Base-by-base conservation (phyloP, 2,888 invertebrate species). In the Parochlus steinenii region DNA sequence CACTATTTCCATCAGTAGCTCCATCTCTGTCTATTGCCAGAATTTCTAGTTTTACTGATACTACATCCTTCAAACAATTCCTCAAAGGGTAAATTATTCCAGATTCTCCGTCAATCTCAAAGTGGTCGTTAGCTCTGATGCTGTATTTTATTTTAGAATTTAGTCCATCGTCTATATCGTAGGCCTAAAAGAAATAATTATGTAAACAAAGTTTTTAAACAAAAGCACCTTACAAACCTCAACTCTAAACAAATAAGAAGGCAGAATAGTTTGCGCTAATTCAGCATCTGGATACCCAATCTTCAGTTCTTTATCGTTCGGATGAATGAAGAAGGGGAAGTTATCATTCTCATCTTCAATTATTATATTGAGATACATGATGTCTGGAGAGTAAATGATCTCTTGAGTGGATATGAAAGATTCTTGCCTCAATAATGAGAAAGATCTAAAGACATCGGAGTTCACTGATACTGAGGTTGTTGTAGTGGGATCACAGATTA, bases 321-420 rank as follows among this genome's bases (percentile, higher is more conserved):
- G 44, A 33, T 42, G 32, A 6, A 40, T 39, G 35, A 51, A 50
- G 27, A 45, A 38, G 3, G 51, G 51, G 5, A 33, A 28, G 42
- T 51, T 47, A 36, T 50, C 49, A 32, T 51, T 51, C 6, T 47
- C 41, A 38, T 51, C 51, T n/a, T 46, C 43, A 8, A 51, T 43
- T 10, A 46, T 43, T 5, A 51, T 32, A 10, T 42, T 39, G 11
- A 51, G 29, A 15, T 46, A 37, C 12, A 46, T 50, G 8, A 41
- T 36, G 20, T 45, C 42, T 16, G 44, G 40, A 4, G 45, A 14
- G 30, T 44, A 48, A 3, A 33, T 15, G 28, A 50, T 48, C 32
- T 48, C 47, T 4, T 10, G 3, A 1, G 5, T 7, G 5, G 37
- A 10, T 14, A 5, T 6, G 14, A 8, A 35, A 19, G 3, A 14